Conservation (phyloP, 2,113 vertebrate genomes). For the Phodopus roborovskii region DNA sequence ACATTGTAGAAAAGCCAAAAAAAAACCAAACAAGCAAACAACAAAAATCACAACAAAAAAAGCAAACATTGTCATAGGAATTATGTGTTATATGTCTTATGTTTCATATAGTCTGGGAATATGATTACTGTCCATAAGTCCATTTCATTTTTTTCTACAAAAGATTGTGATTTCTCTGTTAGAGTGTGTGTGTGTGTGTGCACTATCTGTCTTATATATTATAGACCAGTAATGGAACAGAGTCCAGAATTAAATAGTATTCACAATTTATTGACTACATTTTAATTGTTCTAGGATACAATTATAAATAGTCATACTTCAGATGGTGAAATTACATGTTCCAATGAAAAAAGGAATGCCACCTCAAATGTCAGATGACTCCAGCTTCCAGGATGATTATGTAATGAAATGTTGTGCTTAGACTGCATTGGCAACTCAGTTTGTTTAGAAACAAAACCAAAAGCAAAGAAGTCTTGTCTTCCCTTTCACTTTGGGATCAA, state of each 20-base stretch:
- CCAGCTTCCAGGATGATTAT: neutral
- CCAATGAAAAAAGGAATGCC: neutral
- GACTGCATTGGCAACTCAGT: neutral
- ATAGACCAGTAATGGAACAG: neutral
- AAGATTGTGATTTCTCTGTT: neutral
- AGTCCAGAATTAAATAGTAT: neutral
- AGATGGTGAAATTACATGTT: neutral
- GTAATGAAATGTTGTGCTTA: neutral
- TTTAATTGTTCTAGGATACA: neutral
- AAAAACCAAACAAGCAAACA: neutral
- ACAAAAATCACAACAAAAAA: too few relatives aligned
- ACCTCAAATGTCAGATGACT: fast-evolving
- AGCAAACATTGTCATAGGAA: neutral
- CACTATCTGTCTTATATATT: too few relatives aligned
- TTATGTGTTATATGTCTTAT: neutral
- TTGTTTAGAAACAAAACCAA: neutral
- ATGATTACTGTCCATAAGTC: neutral
- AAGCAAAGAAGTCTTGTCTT: neutral
- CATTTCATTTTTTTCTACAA: neutral
- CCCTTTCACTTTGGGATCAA: neutral
- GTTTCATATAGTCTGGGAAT: neutral
- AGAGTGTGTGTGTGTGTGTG: neutral
- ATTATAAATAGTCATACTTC: neutral
- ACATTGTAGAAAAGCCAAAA: neutral
- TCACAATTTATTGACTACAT: neutral